Percentiles rank a stretch among this genome's conserved stretches.
Evolutionary conservation across 2,113 vertebrate genomes (phyloP).

Genomic region (Ursus arctos): DNA sequence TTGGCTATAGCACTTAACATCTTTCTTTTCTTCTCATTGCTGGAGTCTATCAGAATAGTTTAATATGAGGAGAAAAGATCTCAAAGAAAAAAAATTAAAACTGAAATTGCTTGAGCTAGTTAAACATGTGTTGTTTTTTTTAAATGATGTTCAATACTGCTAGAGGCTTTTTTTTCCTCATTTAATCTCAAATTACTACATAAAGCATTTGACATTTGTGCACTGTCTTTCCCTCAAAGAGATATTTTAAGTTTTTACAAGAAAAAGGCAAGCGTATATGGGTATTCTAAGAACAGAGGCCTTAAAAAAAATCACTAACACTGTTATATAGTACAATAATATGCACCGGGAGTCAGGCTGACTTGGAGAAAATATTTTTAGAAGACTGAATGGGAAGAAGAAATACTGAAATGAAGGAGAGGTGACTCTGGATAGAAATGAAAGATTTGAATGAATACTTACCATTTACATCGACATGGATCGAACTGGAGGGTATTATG

Average conservation of each 20-base stretch:
- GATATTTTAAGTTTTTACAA: constrained; percentile 25
- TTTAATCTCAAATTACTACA: constrained; percentile 27
- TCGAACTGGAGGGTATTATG: no score
- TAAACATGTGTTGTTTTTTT: neutral
- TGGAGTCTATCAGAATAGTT: constrained; percentile 27
- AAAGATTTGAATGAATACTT: neutral
- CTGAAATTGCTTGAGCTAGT: constrained; percentile 1
- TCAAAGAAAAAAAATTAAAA: constrained; percentile 7
- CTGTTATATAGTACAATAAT: neutral
- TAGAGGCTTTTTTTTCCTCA: neutral
- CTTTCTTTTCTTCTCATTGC: neutral
- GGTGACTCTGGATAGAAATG: neutral
- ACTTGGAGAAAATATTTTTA: neutral
- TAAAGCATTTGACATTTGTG: neutral
- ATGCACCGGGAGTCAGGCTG: neutral
- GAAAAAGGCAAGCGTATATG: neutral
- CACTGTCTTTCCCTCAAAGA: neutral
- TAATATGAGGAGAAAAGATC: neutral
- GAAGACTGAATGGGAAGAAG: neutral
- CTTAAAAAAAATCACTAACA: neutral
- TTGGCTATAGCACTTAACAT: constrained; percentile 2
- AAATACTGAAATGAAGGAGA: neutral
- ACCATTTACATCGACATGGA: neutral
- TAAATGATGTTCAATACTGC: neutral
- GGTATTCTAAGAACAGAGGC: neutral